Percentiles rank a stretch among this genome's conserved stretches.
Conservation (phyloP, 2,888 invertebrate species). For the Ophioninae sp. region DNA sequence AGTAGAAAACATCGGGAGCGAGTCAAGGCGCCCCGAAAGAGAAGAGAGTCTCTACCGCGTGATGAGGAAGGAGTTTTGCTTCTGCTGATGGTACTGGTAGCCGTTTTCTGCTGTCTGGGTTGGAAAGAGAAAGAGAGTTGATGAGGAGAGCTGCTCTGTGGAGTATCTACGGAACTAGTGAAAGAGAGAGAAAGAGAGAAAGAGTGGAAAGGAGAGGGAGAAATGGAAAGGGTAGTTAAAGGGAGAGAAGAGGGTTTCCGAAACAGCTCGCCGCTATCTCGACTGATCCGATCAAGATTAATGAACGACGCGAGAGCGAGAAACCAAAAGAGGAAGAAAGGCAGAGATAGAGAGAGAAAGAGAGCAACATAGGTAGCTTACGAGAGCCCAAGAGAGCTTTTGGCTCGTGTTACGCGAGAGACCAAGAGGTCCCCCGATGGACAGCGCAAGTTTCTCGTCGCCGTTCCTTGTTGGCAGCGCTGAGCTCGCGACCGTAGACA, state of each 20-base stretch:
- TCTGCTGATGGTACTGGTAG: slow-evolving; percentile 58
- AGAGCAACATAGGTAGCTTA: slow-evolving; percentile 14
- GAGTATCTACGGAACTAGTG: slow-evolving; percentile 44
- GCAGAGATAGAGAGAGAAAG: slow-evolving; percentile 17
- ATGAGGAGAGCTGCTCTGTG: slow-evolving; percentile 67
- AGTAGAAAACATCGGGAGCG: slow-evolving; percentile 52
- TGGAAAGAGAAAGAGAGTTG: slow-evolving; percentile 60
- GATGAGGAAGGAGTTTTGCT: slow-evolving; percentile 61
- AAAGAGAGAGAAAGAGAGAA: slow-evolving; percentile 58
- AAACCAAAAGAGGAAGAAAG: slow-evolving; percentile 27
- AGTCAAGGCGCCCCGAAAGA: slow-evolving; percentile 64
- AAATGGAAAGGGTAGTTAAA: slow-evolving; percentile 70
- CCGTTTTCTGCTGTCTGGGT: slow-evolving; percentile 52
- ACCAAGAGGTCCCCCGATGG: slow-evolving; percentile 49
- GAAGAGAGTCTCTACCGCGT: slow-evolving; percentile 55
- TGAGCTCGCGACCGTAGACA: slow-evolving; percentile 26
- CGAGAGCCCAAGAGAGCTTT: slow-evolving; percentile 48
- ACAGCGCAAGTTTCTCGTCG: slow-evolving; percentile 55
- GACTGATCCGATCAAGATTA: slow-evolving; percentile 81
- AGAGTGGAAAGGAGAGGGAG: background rate
- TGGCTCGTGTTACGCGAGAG: slow-evolving; percentile 70
- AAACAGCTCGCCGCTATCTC: slow-evolving; percentile 80
- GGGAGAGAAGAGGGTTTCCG: slow-evolving; percentile 78
- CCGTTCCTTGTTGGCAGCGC: slow-evolving; percentile 43
- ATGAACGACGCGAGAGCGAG: slow-evolving; percentile 82